phyloP scores from a whole-genome alignment of 2,113 vertebrate genomes.

The Calyptomena viridis region DNA sequence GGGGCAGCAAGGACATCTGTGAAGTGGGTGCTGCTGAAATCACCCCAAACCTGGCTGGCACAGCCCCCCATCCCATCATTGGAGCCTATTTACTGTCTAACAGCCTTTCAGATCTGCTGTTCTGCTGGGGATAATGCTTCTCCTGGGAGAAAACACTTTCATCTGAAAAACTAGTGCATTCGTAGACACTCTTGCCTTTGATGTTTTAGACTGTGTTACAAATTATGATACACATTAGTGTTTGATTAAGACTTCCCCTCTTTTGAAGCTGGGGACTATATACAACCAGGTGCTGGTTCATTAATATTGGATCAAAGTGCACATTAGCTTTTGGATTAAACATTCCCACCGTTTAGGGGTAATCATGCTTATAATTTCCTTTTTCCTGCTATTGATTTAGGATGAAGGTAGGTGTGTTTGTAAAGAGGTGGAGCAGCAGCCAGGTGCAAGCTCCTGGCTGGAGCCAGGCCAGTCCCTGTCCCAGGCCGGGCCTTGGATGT shows the following conservation, averaged over 20 bases:
- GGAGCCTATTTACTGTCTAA: constrained; percentile 13
- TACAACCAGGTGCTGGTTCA: constrained; percentile 57
- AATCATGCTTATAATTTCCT: constrained; percentile 56
- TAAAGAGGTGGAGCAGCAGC: background rate
- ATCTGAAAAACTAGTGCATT: constrained; percentile 56
- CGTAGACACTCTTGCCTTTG: constrained; percentile 45
- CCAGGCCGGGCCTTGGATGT: background rate
- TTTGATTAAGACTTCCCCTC: constrained; percentile 67
- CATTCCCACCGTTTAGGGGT: constrained; percentile 47
- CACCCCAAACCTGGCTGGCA: background rate
- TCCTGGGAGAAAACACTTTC: constrained; percentile 62
- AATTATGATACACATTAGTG: constrained; percentile 66
- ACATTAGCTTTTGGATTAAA: constrained; percentile 62
- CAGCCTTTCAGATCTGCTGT: constrained; percentile 35
- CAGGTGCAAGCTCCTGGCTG: background rate
- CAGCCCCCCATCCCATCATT: accelerated
- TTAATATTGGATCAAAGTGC: constrained; percentile 68
- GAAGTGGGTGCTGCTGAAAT: background rate
- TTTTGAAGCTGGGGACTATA: constrained; percentile 50
- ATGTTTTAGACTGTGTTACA: constrained; percentile 64
- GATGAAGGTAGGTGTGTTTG: background rate
- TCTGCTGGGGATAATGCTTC: constrained; percentile 61
- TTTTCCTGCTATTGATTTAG: constrained; percentile 35
- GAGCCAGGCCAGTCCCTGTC: background rate
- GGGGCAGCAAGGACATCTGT: background rate